phyloP scores from a whole-genome alignment of 2,888 invertebrate species.

The Cyclophora punctaria region DNA sequence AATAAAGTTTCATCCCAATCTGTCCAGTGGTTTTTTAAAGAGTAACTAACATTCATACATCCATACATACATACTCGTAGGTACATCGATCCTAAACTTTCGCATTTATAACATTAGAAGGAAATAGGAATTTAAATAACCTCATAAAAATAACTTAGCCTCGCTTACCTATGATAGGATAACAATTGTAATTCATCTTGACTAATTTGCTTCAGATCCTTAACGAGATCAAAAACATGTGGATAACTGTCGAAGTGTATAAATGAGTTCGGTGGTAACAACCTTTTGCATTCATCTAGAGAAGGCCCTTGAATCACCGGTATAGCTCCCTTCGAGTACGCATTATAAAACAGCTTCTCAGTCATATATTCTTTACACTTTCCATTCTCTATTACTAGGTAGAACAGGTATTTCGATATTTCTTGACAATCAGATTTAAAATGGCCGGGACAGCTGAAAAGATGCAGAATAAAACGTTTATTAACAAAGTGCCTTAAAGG shows the following conservation, averaged over 20 bases:
- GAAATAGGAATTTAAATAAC: no score
- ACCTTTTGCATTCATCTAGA: slow-evolving; percentile 52
- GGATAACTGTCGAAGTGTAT: slow-evolving; percentile 75
- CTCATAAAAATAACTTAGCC: no score
- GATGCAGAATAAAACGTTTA: slow-evolving; percentile 1
- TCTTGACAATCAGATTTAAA: slow-evolving; percentile 74
- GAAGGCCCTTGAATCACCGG: slow-evolving; percentile 80
- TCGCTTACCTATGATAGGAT: slow-evolving; percentile 48
- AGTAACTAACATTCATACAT: no score
- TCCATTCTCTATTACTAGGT: slow-evolving; percentile 81
- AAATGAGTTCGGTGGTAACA: slow-evolving; percentile 79
- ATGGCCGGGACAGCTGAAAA: slow-evolving; percentile 78
- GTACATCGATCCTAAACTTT: no score
- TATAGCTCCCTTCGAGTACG: slow-evolving; percentile 76
- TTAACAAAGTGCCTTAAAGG: no score
- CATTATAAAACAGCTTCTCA: slow-evolving; percentile 81
- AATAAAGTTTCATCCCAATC: no score
- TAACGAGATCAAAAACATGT: slow-evolving; percentile 63
- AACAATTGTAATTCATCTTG: slow-evolving; percentile 38
- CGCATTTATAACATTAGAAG: no score
- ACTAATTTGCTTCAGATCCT: slow-evolving; percentile 66
- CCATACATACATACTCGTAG: no score
- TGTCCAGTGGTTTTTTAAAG: no score
- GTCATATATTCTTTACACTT: slow-evolving; percentile 81
- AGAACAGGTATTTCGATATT: slow-evolving; percentile 78